phyloP scores from a whole-genome alignment of 2,888 invertebrate genomes.

The Spisula solida region DNA sequence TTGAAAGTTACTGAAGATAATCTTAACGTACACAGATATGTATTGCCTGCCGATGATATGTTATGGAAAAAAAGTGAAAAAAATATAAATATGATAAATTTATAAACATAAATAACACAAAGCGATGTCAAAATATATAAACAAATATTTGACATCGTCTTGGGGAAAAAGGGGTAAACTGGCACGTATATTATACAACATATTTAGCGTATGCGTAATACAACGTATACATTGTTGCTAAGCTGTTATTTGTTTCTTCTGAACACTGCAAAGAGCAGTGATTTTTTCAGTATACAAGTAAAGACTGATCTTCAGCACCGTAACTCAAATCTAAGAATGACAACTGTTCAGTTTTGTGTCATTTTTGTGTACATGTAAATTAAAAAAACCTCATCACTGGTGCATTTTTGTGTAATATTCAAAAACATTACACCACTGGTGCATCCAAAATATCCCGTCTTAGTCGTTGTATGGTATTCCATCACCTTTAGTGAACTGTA shows the following conservation, averaged over 20 bases:
- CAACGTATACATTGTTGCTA: neutral
- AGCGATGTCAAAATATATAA: conserved; percentile 16
- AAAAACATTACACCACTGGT: neutral
- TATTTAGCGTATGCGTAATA: neutral
- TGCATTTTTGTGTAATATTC: neutral
- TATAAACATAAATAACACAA: conserved; percentile 27
- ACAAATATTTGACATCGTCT: conserved; percentile 10
- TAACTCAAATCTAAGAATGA: neutral
- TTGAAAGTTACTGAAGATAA: neutral
- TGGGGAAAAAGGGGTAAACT: conserved; percentile 12
- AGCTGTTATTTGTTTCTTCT: neutral
- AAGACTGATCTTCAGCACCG: conserved; percentile 6
- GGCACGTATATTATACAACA: conserved; percentile 3
- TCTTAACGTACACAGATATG: conserved; percentile 25
- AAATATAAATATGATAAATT: conserved; percentile 19
- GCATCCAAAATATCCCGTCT: neutral
- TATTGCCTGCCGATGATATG: conserved; percentile 39
- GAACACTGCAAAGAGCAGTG: neutral
- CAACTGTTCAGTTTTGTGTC: neutral
- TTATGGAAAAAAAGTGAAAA: conserved; percentile 6
- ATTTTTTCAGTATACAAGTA: neutral
- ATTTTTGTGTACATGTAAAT: too few species aligned
- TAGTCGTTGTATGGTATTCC: neutral
- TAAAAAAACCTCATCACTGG: too few species aligned
- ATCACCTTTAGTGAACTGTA: neutral